Conservation (phyloP, 2,888 invertebrate genomes). For the Perithous albicinctus region DNA sequence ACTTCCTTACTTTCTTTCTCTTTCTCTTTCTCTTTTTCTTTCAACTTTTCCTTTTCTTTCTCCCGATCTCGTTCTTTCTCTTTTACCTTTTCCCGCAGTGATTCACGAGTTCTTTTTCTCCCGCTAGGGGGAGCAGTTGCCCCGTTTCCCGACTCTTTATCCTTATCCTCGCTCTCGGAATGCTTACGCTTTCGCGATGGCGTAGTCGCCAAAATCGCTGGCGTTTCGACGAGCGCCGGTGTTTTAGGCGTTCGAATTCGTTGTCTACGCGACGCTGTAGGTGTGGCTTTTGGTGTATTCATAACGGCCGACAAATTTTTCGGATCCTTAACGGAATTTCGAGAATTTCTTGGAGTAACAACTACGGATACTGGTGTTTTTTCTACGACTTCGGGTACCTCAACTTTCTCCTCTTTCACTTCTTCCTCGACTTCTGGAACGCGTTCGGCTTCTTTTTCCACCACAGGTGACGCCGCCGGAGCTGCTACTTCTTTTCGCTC, state of each 20-base stretch:
- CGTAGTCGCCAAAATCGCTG: slow-evolving; percentile 65
- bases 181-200: slow-evolving; percentile 82
- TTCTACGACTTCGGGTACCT: slow-evolving; percentile 59
- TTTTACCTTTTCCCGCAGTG: slow-evolving; percentile 75
- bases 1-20: slow-evolving; percentile 74
- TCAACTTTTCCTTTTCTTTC: slow-evolving; percentile 71
- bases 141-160: slow-evolving; percentile 71
- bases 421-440: slow-evolving; percentile 77
- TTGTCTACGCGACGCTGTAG: slow-evolving; percentile 57
- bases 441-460: slow-evolving; percentile 32
- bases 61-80: slow-evolving; percentile 72
- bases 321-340: slow-evolving; percentile 64
- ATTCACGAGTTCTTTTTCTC: slow-evolving; percentile 77
- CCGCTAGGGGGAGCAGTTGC: slow-evolving; percentile 54
- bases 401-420: slow-evolving; percentile 64
- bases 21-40: slow-evolving; percentile 74
- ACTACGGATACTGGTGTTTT: slow-evolving; percentile 36
- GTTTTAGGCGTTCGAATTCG: slow-evolving; percentile 77
- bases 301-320: slow-evolving; percentile 67
- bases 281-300: slow-evolving; percentile 68
- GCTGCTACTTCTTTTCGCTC: slow-evolving; percentile 52
- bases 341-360: slow-evolving; percentile 76
- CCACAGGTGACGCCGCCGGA: slow-evolving; percentile 17
- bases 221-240: slow-evolving; percentile 36
- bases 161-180: slow-evolving; percentile 80